Conservation (phyloP, 2,888 invertebrate species). For the Yponomeuta plumbellus region DNA sequence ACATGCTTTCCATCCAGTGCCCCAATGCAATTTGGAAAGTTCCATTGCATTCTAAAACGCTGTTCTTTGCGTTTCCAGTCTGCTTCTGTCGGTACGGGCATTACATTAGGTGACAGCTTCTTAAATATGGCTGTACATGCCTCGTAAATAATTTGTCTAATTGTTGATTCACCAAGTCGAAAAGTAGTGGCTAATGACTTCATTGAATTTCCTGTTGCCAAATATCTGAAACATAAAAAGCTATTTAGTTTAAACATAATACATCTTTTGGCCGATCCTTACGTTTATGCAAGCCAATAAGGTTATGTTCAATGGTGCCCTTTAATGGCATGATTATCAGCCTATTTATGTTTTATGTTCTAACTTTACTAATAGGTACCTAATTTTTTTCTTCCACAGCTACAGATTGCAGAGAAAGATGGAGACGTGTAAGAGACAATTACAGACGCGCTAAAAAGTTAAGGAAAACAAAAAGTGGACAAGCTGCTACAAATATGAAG, state of each 20-base stretch:
- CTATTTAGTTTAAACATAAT: constrained; percentile 17
- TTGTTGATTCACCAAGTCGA: constrained; percentile 15
- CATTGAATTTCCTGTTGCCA: constrained; percentile 19
- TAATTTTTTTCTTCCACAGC: constrained; percentile 22
- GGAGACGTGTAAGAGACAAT: constrained; percentile 22
- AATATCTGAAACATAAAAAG: constrained; percentile 19
- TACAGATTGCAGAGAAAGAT: constrained; percentile 21
- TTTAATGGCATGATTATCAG: not conserved
- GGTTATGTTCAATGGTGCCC: constrained; percentile 18
- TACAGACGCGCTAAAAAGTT: constrained; percentile 19
- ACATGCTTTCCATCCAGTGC: constrained; percentile 10
- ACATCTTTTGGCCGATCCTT: constrained; percentile 16
- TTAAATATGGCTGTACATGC: constrained; percentile 18
- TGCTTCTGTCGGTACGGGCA: constrained; percentile 12
- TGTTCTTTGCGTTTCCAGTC: constrained; percentile 9
- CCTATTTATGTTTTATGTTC: not conserved
- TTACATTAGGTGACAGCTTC: constrained; percentile 10
- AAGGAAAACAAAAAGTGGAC: constrained; percentile 19
- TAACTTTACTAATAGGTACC: constrained; percentile 19
- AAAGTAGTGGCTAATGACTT: constrained; percentile 11
- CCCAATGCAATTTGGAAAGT: constrained; percentile 9
- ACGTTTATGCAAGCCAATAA: constrained; percentile 16
- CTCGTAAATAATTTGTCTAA: constrained; percentile 16
- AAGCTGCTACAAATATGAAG: constrained; percentile 19
- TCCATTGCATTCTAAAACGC: not conserved